Base-by-base conservation (phyloP, 2,888 invertebrate species). In the Caenorhabditis wallacei region DNA sequence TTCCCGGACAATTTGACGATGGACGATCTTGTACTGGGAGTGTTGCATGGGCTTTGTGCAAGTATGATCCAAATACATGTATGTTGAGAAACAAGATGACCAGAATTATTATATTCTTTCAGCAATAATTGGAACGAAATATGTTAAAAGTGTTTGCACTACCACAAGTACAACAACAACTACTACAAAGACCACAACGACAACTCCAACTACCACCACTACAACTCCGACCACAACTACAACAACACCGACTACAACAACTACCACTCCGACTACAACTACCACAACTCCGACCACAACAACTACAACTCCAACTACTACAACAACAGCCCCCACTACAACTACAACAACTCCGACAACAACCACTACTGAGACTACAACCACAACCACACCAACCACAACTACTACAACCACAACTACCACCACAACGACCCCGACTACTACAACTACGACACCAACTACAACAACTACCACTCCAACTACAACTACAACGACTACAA, bases 51-150 rank as follows among this genome's bases (percentile, higher is more conserved):
- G 72, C 72, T n/a, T 43, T 72, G 40, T 72, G 72, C 43, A 72
- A 72, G 11, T 72, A 72, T 53, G 61, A 72, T 26, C 72, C 72
- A 8, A 74, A 74, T 48, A 64, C 51, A 22, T 46, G 72, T 72
- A 26, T 48, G 70, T 18, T 16, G 18, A 40, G 16, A 10, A 1
- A n/a, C n/a, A n/a, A n/a, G n/a, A n/a, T n/a, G n/a, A n/a, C n/a
- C 3, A 22, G 13, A 16, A 30, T n/a, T 13, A 11, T 4, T 16
- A 16, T 5, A 10, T 5, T 10, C 10, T 43, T 69, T 13, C 16
- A 70, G 69, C 69, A 13, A 70, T 70, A 5, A 57, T 57, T 43
- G 56, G 57, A 0, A 10, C 37, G 26, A 70, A 70, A 30, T 70
- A 43, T 30, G 57, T 57, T 0, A 43, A 43, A 13, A 53, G 43